phyloP scores from a whole-genome alignment of 2,797 vertebrate genomes.

The Psittacula derbiana region DNA sequence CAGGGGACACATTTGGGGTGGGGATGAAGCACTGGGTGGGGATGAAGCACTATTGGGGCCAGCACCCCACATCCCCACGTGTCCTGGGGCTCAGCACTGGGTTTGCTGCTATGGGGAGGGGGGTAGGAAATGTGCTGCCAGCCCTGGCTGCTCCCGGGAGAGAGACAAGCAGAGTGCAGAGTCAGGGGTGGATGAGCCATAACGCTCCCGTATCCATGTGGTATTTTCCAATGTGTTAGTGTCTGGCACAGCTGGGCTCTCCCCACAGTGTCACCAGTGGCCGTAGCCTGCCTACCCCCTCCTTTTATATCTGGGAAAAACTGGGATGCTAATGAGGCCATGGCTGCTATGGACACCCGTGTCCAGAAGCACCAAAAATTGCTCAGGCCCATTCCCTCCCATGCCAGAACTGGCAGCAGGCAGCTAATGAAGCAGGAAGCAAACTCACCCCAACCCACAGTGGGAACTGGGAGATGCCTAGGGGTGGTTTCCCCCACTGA shows the following conservation, averaged over 20 bases:
- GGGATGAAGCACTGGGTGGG: background rate
- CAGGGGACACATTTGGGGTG: background rate
- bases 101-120: background rate
- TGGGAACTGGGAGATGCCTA: fast-evolving
- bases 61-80: fast-evolving
- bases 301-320: background rate
- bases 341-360: background rate
- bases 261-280: background rate
- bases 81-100: background rate
- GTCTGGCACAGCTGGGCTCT: background rate
- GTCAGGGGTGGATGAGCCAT: background rate
- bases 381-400: background rate
- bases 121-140: background rate
- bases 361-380: background rate
- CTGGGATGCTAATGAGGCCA: background rate
- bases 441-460: fast-evolving
- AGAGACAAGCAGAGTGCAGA: background rate
- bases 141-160: background rate
- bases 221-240: background rate
- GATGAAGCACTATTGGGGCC: background rate
- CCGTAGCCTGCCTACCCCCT: fast-evolving
- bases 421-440: background rate
- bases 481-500: background rate
- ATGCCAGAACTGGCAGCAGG: background rate
- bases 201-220: fast-evolving